A percentile compares a stretch with the other conserved stretches of the same genome.
Conservation (phyloP, 1,140 invertebrate genomes). For the Microplitis mediator region DNA sequence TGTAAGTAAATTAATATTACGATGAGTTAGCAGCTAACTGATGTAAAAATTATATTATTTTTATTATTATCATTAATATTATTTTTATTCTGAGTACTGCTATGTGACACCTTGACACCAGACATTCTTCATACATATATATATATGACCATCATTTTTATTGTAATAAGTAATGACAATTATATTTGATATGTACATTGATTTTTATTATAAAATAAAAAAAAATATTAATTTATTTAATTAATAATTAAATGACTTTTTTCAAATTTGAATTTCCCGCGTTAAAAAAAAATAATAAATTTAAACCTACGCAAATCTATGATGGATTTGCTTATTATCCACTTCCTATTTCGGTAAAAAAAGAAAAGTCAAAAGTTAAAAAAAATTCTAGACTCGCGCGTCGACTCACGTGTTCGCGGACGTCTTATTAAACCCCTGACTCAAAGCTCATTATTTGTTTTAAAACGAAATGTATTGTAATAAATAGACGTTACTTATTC, state of each 20-base stretch:
- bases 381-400: no score
- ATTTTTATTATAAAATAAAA: background rate
- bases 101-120: conserved; percentile 5
- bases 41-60: no score
- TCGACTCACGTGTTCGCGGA: conserved; percentile 1
- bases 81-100: conserved; percentile 15
- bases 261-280: no score
- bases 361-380: no score
- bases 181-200: conserved; percentile 5
- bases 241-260: no score
- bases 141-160: conserved; percentile 14
- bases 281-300: no score
- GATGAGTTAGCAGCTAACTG: no score
- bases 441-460: conserved; percentile 62
- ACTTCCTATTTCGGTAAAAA: no score
- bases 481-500: conserved; percentile 4
- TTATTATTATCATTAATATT: conserved; percentile 1
- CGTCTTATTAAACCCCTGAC: conserved; percentile 46
- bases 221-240: no score
- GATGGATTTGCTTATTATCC: no score
- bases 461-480: conserved; percentile 44
- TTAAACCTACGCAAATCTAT: no score
- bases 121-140: conserved; percentile 21
- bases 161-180: conserved; percentile 21
- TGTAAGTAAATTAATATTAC: no score